Evolutionary conservation across 2,113 vertebrate genomes (phyloP), one percentile per base, ranked within the genome.

Genomic region (Sisor rabdophorus): DNA sequence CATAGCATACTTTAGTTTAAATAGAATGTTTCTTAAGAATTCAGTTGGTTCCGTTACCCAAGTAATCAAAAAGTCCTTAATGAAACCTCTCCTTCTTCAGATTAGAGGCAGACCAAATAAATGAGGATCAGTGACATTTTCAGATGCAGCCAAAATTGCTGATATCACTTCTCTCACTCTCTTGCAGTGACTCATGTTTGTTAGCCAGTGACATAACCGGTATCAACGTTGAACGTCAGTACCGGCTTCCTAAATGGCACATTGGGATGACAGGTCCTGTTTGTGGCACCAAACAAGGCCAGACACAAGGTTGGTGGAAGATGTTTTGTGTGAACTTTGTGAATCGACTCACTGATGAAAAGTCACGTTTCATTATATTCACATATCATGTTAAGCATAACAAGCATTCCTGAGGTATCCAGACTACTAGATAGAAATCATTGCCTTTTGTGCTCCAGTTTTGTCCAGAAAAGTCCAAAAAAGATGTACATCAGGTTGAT

Each of bases 41-140:
- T 28, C 30, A 60, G 58, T 16, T 28, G n/a, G 5, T 28, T 59
- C 8, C 30, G 19, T 61, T 30, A 30, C 12, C 12, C 1, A 32
- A 61, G 17, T 78, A 82, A 82, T 79, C 77, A 82, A 80, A 86
- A 85, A 81, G 86, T 82, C 80, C 76, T 78, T 82, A 77, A 80
- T 54, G 15, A 71, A 81, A 69, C 73, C 50, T 73, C 68, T 81
- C 80, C 63, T 61, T 53, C 72, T 50, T n/a, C 8, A 44, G 53
- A 54, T 72, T 26, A 52, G 60, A 75, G 59, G 48, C 72, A 47
- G 48, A 74, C 55, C 61, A 61, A 50, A 77, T 56, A 61, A 50
- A 77, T 56, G 50, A 68, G n/a, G 11, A 76, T 73, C 47, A 63
- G 76, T 73, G 76, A 75, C 40, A 67, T 44, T 72, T 76, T 72